phyloP scores from a whole-genome alignment of 2,797 vertebrate species.

The Antennarius maculatus region DNA sequence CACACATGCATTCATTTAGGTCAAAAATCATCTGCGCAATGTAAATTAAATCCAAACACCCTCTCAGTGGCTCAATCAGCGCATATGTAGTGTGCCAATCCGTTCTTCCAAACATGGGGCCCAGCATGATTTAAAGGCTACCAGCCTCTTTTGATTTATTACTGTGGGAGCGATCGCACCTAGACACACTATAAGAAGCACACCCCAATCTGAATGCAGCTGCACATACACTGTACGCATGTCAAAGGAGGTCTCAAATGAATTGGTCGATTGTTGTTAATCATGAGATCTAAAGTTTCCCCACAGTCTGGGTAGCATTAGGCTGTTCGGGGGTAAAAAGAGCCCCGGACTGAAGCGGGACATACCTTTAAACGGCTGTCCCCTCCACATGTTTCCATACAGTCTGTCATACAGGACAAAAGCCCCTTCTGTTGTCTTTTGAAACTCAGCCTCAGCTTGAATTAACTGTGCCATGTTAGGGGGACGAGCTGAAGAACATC shows the following conservation, averaged over 20 bases:
- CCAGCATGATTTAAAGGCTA: conserved; percentile 58
- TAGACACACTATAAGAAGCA: background rate
- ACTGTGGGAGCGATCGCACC: conserved; percentile 45
- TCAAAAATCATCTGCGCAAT: conserved; percentile 60
- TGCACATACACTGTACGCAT: conserved; percentile 47
- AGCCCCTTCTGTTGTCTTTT: conserved; percentile 64
- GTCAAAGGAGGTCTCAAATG: conserved; percentile 71
- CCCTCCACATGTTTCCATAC: conserved; percentile 60
- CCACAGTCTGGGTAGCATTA: conserved; percentile 74
- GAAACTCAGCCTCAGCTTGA: conserved; percentile 43
- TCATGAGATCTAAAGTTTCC: conserved; percentile 75
- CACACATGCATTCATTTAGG: conserved; percentile 14
- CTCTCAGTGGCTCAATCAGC: conserved; percentile 63
- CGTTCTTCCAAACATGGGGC: conserved; percentile 62
- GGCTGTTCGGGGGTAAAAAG: conserved; percentile 49
- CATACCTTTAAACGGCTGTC: conserved; percentile 61
- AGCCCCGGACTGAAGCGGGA: conserved; percentile 43
- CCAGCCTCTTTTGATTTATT: conserved; percentile 71
- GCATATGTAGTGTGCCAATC: conserved; percentile 59
- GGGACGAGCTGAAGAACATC: conserved; percentile 57
- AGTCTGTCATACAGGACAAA: conserved; percentile 66
- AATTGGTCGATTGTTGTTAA: conserved; percentile 79
- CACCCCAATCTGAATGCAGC: conserved; percentile 62
- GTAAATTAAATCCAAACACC: conserved; percentile 69
- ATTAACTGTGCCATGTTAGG: conserved; percentile 39